A percentile compares a stretch with the other conserved stretches of the same genome.
phyloP scores from a whole-genome alignment of 2,113 vertebrate genomes.

The Dicaeum eximium region DNA sequence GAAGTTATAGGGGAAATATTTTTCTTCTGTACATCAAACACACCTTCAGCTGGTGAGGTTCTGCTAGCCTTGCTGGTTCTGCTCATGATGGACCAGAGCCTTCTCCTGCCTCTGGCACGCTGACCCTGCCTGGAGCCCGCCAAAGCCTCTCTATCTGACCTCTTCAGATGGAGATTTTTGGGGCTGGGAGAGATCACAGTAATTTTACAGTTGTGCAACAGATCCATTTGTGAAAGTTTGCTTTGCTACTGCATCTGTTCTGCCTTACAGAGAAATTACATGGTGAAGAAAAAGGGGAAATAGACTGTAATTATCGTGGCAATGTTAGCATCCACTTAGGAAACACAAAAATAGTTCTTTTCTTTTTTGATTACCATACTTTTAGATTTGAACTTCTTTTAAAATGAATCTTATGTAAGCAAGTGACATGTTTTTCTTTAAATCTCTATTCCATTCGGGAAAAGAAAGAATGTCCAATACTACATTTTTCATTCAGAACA shows the following conservation, averaged over 20 bases:
- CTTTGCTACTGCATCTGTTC: background rate
- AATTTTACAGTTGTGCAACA: background rate
- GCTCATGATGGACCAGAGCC: background rate
- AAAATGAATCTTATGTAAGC: background rate
- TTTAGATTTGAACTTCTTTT: background rate
- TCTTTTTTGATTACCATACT: background rate
- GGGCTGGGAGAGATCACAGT: background rate
- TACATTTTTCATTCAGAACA: background rate
- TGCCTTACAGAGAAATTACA: background rate
- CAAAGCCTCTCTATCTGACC: background rate
- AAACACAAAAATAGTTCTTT: background rate
- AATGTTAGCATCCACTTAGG: background rate
- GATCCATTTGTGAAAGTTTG: background rate
- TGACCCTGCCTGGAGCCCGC: background rate
- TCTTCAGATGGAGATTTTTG: background rate
- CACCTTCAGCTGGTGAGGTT: background rate
- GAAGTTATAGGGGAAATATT: background rate
- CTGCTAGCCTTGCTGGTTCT: background rate
- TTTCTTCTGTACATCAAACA: background rate
- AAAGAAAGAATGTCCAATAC: background rate
- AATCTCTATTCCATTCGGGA: background rate
- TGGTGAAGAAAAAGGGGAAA: background rate
- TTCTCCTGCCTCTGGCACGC: background rate
- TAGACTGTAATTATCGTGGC: background rate
- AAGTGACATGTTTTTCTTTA: background rate